Percentiles rank a stretch among this genome's conserved stretches.
phyloP scores from a whole-genome alignment of 1,140 invertebrate genomes.

The Metaphire vulgaris region DNA sequence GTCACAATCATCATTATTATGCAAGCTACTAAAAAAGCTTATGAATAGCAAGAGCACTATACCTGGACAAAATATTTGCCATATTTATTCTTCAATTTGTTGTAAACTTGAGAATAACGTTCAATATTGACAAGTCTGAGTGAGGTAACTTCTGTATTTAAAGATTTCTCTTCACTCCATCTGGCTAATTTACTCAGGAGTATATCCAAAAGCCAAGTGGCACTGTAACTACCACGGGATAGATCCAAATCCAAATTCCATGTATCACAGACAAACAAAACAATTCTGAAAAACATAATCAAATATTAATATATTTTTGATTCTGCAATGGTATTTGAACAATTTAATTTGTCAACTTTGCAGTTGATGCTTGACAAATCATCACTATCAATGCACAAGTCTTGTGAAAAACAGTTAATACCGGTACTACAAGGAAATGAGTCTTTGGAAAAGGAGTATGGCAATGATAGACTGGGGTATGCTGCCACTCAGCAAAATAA shows the following conservation, averaged over 20 bases:
- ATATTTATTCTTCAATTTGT: constrained; percentile 72
- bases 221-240: background rate
- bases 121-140: constrained; percentile 63
- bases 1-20: too few species aligned
- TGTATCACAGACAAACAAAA: background rate
- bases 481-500: too few species aligned
- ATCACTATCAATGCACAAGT: too few species aligned
- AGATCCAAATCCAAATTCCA: background rate
- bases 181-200: constrained; percentile 62
- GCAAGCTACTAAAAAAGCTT: too few species aligned
- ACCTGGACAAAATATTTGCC: constrained; percentile 65
- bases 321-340: too few species aligned
- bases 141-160: constrained; percentile 54
- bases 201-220: constrained; percentile 45
- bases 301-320: background rate
- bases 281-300: background rate
- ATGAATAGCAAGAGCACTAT: constrained; percentile 19
- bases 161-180: constrained; percentile 56
- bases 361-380: too few species aligned
- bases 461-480: too few species aligned
- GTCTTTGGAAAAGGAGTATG: too few species aligned
- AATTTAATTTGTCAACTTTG: too few species aligned
- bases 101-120: constrained; percentile 67
- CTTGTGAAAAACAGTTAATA: too few species aligned
- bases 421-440: too few species aligned